Conservation (phyloP, 2,888 invertebrate genomes). For the Petrolisthes manimaculis region DNA sequence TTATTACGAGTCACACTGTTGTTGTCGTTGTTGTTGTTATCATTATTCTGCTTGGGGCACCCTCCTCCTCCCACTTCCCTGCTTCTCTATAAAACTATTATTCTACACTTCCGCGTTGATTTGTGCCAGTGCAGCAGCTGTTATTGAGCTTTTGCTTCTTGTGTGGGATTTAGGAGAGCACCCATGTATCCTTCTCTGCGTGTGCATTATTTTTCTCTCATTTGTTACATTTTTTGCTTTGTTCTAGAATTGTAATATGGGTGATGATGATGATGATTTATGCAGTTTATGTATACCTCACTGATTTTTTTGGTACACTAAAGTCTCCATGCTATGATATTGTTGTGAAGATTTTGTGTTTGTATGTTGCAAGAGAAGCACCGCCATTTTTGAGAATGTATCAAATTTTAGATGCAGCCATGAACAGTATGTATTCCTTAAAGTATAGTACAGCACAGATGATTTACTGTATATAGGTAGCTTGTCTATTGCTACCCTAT, state of each 20-base stretch:
- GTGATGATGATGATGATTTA: too few relatives aligned
- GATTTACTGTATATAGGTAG: background rate
- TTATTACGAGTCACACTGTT: constrained; percentile 45
- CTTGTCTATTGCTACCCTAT: background rate
- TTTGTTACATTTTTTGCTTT: background rate
- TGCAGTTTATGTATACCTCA: too few relatives aligned
- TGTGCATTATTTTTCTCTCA: constrained; percentile 26
- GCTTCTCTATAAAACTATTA: constrained; percentile 21
- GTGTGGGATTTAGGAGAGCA: constrained; percentile 45
- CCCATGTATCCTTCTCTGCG: constrained; percentile 41
- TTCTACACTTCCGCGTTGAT: constrained; percentile 42
- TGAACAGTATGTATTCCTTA: too few relatives aligned
- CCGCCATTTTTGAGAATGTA: background rate
- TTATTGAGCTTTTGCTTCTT: constrained; percentile 51
- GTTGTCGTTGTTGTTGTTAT: constrained; percentile 29
- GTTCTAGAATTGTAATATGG: background rate
- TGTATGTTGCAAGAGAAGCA: background rate
- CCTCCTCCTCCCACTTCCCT: constrained; percentile 36
- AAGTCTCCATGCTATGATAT: too few relatives aligned
- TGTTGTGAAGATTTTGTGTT: background rate
- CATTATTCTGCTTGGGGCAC: constrained; percentile 56
- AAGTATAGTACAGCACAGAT: background rate
- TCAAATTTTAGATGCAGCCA: too few relatives aligned
- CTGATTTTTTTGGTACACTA: too few relatives aligned
- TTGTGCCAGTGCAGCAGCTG: constrained; percentile 39